These are phyloP conservation scores for Pseudomyrmex gracilis DNA, from an alignment of 1,140 invertebrate genomes.

Conservation along the genomic window DNA sequence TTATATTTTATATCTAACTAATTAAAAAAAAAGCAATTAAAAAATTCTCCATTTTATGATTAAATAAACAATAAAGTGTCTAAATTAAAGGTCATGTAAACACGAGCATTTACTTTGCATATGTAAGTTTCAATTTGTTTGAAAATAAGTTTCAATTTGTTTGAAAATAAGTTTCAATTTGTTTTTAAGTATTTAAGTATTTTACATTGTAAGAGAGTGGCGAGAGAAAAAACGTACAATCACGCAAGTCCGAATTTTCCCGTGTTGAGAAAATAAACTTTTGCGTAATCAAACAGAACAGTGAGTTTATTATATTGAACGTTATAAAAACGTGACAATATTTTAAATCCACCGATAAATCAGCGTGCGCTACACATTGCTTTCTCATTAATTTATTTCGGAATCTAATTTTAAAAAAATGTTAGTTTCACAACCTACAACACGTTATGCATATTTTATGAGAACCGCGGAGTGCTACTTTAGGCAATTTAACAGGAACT, in stretches of 20 bases:
- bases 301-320: background rate
- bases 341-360: background rate
- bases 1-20: background rate
- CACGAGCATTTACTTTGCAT: too few species aligned
- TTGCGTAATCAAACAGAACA: background rate
- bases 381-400: conserved; percentile 23
- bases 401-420: conserved; percentile 4
- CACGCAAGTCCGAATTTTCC: too few species aligned
- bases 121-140: too few species aligned
- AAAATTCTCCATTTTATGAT: too few species aligned
- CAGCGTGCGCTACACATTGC: background rate
- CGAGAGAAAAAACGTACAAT: too few species aligned
- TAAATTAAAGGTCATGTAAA: too few species aligned
- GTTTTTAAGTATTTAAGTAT: too few species aligned
- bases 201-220: too few species aligned
- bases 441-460: conserved; percentile 4
- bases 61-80: too few species aligned
- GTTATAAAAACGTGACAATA: background rate
- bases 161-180: too few species aligned
- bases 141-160: too few species aligned
- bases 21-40: background rate
- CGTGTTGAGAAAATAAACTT: background rate
- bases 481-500: background rate
- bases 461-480: background rate
- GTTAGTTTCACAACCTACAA: background rate